Evolutionary conservation across 2,797 vertebrate genomes (phyloP), one percentile per base, ranked within the genome.

Genomic region (Coilia nasus): DNA sequence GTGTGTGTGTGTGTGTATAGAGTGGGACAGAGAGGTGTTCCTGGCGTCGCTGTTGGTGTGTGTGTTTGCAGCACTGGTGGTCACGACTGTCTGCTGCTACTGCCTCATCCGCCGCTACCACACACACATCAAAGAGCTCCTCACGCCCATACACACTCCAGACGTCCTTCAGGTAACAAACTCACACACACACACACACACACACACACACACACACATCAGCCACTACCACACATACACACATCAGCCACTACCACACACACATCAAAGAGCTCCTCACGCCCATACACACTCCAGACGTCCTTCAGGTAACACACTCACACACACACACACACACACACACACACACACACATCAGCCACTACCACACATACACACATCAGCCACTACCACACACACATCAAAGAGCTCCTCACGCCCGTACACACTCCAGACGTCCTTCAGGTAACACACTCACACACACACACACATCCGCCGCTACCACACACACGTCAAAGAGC

Each of bases 101-200:
- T 67, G 62, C 10, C 21, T 67, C 62, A 67, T 35, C 67, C 15
- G 25, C 5, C 25, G 6, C 12, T 4, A 28, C 12, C 25, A 67
- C 23, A 23, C 23, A 28, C n/a, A 25, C 62, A 67, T 67, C 62
- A 67, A 67, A 9, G 62, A 67, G n/a, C 25, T 11, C 9, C 19
- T 28, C 10, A 67, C 10, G 25, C 62, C 62, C 6, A 19, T 28
- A 54, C 50, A 54, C 50, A 54, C 50, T 3, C 50, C 50, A 10
- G 50, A 3, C 25, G 5, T 28, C 4, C 23, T 25, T 23, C 6
- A 28, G 50, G 50, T 67, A 67, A 71, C 28, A 71, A 28, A 71
- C 67, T 35, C 67, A 71, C 67, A 71, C 67, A 71, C 67, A 71
- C 28, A 71, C 67, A 71, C 67, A 71, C 67, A 35, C 67, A 35